Evolutionary conservation across 1,140 invertebrate genomes (phyloP), one percentile per base, ranked within the genome.

Genomic region (Scaptomyza hsui): DNA sequence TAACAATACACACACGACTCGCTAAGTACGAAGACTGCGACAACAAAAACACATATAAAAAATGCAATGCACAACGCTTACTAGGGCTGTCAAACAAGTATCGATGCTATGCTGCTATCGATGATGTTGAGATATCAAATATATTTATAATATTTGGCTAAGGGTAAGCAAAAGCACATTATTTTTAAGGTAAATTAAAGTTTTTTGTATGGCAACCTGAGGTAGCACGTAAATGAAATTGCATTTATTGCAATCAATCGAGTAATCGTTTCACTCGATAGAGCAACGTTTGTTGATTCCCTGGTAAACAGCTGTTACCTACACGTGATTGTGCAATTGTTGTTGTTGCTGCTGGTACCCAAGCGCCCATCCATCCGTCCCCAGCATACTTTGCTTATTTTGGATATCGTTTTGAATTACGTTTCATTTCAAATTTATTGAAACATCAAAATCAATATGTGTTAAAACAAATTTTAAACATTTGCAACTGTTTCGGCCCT

Each of bases 251-350:
- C 1, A 12, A 15, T n/a, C 19, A 15, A 18, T 69, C 49, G 49
- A 52, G 15, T 24, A 19, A 10, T 4, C 18, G 3, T 10, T 3
- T 15, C n/a, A 60, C 6, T 60, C 56, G 56, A 60, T 57, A 41
- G 1, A 7, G 5, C 10, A 26, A 2, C 1, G 2, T 21, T 37
- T 45, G 6, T 0, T 15, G 12, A 13, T 15, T 24, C 72, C 67
- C 67, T 71, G 41, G 59, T 26, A 7, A 42, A 39, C 74, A 76
- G 74, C 74, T 76, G 74, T 63, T 56, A 1, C 0, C 9, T 74
- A 88, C 81, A 85, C 81, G 81, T 85, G 81, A 85, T 77, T 45
- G 56, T 56, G 42, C 49, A 49, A 35, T 16, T 56, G 62, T 67
- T 72, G 57, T 59, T 71, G 47, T 67, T 80, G 75, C 32, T n/a